Conservation (phyloP, 2,888 invertebrate species). For the Iselma pallidipennis region DNA sequence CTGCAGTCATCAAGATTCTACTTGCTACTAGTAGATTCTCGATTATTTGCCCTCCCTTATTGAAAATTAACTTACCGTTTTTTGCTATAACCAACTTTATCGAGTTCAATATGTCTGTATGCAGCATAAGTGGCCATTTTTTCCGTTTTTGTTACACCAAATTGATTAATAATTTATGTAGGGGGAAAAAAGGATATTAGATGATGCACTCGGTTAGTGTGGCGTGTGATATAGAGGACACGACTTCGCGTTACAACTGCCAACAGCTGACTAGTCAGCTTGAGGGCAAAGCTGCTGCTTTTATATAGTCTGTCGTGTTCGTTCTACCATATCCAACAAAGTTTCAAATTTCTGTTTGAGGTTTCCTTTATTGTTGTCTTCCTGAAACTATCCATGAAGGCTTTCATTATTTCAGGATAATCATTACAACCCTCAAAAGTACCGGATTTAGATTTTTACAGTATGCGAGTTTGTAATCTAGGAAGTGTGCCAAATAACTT, state of each 20-base stretch:
- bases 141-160: neutral
- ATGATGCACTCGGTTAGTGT: neutral
- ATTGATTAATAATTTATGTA: constrained; percentile 18
- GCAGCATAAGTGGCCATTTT: constrained; percentile 90
- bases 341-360: constrained; percentile 15
- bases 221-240: neutral
- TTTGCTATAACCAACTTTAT: constrained; percentile 92
- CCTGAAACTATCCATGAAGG: neutral
- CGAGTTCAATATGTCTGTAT: constrained; percentile 91
- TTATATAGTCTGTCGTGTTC: constrained; percentile 45
- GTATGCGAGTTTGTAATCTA: neutral
- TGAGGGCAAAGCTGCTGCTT: constrained; percentile 41
- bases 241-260: constrained; percentile 34
- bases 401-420: neutral
- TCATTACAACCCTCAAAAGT: neutral
- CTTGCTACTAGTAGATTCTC: neutral
- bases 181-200: too few relatives aligned
- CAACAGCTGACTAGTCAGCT: constrained; percentile 50
- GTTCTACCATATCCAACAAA: constrained; percentile 26
- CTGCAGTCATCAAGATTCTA: neutral
- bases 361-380: neutral
- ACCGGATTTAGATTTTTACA: neutral
- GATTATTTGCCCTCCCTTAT: too few relatives aligned
- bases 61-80: constrained; percentile 87
- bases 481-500: neutral